Base-by-base conservation (phyloP, 2,888 invertebrate species). In the Vandiemenella viatica region DNA sequence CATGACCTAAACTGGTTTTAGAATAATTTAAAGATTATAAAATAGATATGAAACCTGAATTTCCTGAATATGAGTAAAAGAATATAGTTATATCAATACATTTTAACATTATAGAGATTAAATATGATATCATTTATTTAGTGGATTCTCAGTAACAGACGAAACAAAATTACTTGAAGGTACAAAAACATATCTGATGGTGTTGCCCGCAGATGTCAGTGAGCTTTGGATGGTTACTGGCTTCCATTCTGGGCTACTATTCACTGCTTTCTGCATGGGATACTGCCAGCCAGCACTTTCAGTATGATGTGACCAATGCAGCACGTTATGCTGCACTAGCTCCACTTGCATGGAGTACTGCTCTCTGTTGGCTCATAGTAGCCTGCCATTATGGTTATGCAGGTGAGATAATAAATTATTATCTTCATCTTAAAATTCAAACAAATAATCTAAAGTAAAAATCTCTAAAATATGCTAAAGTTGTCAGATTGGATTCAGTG, bases 351-450 rank as follows among this genome's bases (percentile, higher is more conserved):
- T 72, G 77, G 46, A 71, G 78, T 7, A 56, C 77, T 43, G 72
- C 74, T 8, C 64, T 80, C 21, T 73, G 75, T 38, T 82, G 81
- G 82, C 60, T 76, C 8, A 76, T 81, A 51, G 77, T 79, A 58
- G 75, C 73, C 6, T 75, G 76, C 43, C 74, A 74, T 55, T 72
- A 68, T 21, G 70, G 73, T 48, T 65, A 69, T 56, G 70, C 69
- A 59, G 73, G 77, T 75, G 60, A 38, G 42, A 21, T 8, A 8
- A 6, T 46, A 8, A 3, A 17, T 16, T 46, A 6, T 41, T 22
- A 17, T n/a, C 2, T 17, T 8, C n/a, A n/a, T n/a, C n/a, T n/a
- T 10, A 15, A 21, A 5, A n/a, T 21, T 5, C 46, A 13, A 10
- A 46, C 17, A 46, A 43, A 4, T 13, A 15, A 2, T 43, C 7